A percentile compares a stretch with the other conserved stretches of the same genome.
These are phyloP conservation scores for Augochlorella aurata DNA, from an alignment of 2,888 invertebrate species.

Conservation along the genomic window DNA sequence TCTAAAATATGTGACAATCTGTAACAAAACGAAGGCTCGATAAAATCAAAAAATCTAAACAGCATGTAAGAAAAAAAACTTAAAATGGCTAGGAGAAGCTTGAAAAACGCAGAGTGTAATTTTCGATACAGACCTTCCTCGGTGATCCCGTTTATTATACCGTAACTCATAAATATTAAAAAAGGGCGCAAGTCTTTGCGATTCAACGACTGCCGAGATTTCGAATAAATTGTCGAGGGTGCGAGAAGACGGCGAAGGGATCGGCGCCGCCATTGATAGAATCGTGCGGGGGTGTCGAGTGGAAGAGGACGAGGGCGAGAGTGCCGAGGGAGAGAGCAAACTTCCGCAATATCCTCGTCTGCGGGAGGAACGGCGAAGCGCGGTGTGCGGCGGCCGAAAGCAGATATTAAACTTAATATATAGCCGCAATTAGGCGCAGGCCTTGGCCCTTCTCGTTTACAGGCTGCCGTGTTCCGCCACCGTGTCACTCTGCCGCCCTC, in stretches of 20 bases:
- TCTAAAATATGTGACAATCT: no score
- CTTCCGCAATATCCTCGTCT: constrained; percentile 75
- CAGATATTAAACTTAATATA: constrained; percentile 80
- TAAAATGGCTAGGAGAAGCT: no score
- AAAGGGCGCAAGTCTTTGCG: not conserved
- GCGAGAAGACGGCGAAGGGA: not conserved
- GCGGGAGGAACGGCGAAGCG: constrained; percentile 53
- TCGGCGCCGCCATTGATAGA: constrained; percentile 43
- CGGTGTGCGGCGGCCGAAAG: constrained; percentile 71
- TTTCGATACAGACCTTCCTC: not conserved
- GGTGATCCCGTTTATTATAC: not conserved
- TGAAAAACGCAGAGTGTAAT: not conserved
- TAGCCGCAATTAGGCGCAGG: constrained; percentile 79
- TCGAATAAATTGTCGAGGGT: constrained; percentile 44
- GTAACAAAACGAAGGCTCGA: no score
- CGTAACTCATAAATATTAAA: constrained; percentile 2
- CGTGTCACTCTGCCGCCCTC: constrained; percentile 45
- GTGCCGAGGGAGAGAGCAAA: constrained; percentile 64
- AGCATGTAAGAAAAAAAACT: not conserved
- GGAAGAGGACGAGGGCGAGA: not conserved
- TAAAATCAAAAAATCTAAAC: not conserved
- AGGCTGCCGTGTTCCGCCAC: constrained; percentile 35
- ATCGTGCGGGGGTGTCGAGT: constrained; percentile 25
- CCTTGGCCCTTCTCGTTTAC: constrained; percentile 63
- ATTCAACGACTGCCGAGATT: constrained; percentile 33